These are phyloP conservation scores for Antechinus stuartii DNA, from an alignment of 2,113 vertebrate genomes.

Conservation along the genomic window DNA sequence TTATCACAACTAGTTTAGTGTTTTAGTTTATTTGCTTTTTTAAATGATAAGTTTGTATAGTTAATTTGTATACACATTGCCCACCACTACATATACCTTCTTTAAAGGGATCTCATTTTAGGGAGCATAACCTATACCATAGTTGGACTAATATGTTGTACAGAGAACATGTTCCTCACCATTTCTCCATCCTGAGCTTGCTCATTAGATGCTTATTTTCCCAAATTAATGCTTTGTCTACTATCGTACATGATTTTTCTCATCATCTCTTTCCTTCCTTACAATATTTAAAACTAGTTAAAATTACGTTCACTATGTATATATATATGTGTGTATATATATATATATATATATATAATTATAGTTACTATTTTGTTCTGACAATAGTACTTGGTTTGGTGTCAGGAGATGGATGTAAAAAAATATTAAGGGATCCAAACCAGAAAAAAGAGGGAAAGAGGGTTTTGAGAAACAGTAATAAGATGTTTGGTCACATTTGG, in stretches of 20 bases:
- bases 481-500: neutral
- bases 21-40: no score
- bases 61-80: neutral
- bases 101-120: neutral
- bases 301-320: constrained; percentile 15
- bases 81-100: neutral
- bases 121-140: neutral
- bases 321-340: neutral
- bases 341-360: neutral
- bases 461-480: neutral
- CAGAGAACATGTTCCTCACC: neutral
- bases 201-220: neutral
- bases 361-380: neutral
- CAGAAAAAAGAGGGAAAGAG: neutral
- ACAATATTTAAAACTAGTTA: constrained; percentile 12
- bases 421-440: neutral
- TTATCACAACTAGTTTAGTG: neutral
- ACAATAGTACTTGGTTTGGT: neutral
- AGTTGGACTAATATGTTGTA: neutral
- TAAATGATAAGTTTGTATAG: neutral
- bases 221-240: constrained; percentile 16
- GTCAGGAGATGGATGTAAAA: neutral
- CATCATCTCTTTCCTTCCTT: constrained; percentile 2
- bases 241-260: neutral
- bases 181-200: constrained; percentile 18